These are phyloP conservation scores for Artemisiospiza belli DNA, from an alignment of 2,113 vertebrate genomes.

Conservation along the genomic window DNA sequence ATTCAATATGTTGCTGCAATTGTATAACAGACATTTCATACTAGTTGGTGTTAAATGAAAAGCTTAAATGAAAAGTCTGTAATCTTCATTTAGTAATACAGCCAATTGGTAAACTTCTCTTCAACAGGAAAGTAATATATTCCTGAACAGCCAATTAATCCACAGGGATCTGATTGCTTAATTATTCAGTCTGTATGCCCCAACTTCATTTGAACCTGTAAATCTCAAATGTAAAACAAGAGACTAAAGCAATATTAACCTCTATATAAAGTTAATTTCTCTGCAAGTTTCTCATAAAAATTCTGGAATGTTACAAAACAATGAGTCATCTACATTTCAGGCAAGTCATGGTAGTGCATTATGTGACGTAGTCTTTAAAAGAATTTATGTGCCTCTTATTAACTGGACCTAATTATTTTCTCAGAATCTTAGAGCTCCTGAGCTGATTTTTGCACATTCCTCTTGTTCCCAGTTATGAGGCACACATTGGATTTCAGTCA, in stretches of 20 bases:
- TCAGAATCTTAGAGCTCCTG: not conserved
- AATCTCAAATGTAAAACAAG: not conserved
- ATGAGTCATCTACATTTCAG: not conserved
- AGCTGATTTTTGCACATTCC: not conserved
- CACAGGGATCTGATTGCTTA: not conserved
- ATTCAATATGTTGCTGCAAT: not conserved
- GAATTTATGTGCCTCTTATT: not conserved
- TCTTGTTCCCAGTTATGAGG: not conserved
- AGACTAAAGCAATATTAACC: not conserved
- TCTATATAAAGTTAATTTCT: not conserved
- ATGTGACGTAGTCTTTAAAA: not conserved
- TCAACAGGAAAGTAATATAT: not conserved
- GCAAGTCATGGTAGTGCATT: not conserved
- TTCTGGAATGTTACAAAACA: not conserved
- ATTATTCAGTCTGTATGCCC: not conserved
- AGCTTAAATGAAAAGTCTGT: not conserved
- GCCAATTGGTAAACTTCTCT: not conserved
- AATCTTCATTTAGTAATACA: not conserved
- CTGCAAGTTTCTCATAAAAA: not conserved
- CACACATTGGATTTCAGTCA: not conserved
- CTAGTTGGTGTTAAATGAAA: not conserved
- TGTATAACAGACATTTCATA: not conserved
- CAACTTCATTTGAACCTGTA: not conserved
- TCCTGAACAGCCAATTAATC: not conserved
- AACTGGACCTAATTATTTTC: not conserved